Percentiles rank a stretch among this genome's conserved stretches.
phyloP scores from a whole-genome alignment of 2,888 invertebrate genomes.

The Torymus aiolomorphi region DNA sequence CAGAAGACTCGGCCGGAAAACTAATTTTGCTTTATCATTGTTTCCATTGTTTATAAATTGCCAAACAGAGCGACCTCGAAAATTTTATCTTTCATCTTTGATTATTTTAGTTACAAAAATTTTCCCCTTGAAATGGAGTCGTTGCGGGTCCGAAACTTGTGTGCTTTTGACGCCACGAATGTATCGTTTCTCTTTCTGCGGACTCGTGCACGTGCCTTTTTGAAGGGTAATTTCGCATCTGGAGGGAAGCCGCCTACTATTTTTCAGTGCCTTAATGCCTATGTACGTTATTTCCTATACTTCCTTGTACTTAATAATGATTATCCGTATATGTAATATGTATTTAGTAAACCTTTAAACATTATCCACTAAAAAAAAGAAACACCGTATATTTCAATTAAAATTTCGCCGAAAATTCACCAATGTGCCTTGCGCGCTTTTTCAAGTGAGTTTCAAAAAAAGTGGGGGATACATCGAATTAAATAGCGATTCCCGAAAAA shows the following conservation, averaged over 20 bases:
- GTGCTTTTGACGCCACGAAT: conserved; percentile 27
- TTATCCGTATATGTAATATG: conserved; percentile 73
- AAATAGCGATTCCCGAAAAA: conserved; percentile 40
- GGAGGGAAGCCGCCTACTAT: conserved; percentile 70
- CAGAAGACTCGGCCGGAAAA: conserved; percentile 62
- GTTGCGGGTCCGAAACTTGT: conserved; percentile 47
- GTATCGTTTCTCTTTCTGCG: conserved; percentile 29
- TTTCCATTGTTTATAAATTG: conserved; percentile 12
- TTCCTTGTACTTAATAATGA: conserved; percentile 74
- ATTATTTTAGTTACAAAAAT: conserved; percentile 35
- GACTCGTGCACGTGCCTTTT: conserved; percentile 52
- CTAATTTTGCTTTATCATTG: conserved; percentile 28
- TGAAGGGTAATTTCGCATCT: conserved; percentile 67
- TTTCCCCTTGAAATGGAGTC: conserved; percentile 54
- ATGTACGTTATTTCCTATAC: conserved; percentile 72
- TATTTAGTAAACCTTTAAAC: conserved; percentile 73
- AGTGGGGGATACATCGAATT: conserved; percentile 40
- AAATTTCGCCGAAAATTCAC: conserved; percentile 61
- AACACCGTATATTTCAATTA: conserved; percentile 67
- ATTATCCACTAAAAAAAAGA: conserved; percentile 72
- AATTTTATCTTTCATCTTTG: conserved; percentile 11
- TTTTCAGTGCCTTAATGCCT: conserved; percentile 70
- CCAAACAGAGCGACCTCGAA: conserved; percentile 31
- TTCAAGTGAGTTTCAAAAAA: conserved; percentile 58
- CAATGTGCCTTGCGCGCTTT: conserved; percentile 64